phyloP scores from a whole-genome alignment of 1,140 invertebrate species.

The Philopotamus ludificatus region DNA sequence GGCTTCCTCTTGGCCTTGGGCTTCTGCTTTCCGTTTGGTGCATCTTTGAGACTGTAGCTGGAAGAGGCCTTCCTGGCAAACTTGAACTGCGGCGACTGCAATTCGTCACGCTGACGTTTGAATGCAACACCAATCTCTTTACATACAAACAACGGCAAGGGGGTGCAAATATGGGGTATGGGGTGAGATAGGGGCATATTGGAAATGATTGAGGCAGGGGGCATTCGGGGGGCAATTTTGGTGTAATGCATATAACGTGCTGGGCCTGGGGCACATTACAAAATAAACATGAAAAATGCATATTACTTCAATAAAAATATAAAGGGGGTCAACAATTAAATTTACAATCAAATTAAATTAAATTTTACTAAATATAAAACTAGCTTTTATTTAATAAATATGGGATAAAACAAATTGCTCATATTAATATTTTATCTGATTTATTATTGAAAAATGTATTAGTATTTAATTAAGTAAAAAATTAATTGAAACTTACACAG shows the following conservation, averaged over 20 bases:
- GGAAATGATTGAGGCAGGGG: too few species aligned
- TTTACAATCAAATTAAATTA: too few species aligned
- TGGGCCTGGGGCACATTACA: not conserved
- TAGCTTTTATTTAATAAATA: too few species aligned
- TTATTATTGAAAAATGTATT: too few species aligned
- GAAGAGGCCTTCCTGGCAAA: constrained; percentile 95
- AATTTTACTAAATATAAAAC: too few species aligned
- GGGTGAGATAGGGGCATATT: not conserved
- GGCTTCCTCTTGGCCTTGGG: constrained; percentile 84
- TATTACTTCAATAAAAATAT: not conserved
- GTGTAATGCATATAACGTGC: not conserved
- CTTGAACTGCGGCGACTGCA: constrained; percentile 95
- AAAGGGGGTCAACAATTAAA: not conserved
- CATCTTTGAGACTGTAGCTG: constrained; percentile 91
- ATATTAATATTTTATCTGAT: not conserved
- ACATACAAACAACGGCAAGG: constrained; percentile 40
- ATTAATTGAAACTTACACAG: constrained; percentile 76
- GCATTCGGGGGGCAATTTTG: too few species aligned
- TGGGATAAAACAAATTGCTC: too few species aligned
- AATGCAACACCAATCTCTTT: constrained; percentile 41
- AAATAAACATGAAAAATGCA: too few species aligned
- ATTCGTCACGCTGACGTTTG: constrained; percentile 63
- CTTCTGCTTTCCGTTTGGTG: constrained; percentile 82
- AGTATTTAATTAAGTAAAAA: constrained; percentile 17
- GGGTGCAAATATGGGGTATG: constrained; percentile 8